These are phyloP conservation scores for Hyposoter dolosus DNA, from an alignment of 2,888 invertebrate genomes.

Conservation along the genomic window DNA sequence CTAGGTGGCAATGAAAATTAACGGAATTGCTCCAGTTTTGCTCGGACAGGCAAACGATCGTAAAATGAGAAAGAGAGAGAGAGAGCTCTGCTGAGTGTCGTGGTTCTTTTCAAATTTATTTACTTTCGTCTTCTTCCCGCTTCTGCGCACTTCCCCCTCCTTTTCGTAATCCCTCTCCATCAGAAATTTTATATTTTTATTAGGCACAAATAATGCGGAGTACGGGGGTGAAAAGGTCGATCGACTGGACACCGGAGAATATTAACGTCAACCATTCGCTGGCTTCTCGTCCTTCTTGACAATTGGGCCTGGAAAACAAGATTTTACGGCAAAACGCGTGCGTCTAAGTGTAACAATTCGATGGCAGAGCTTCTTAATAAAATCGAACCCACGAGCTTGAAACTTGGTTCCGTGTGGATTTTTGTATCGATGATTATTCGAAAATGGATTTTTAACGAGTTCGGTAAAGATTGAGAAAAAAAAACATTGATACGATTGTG, in stretches of 20 bases:
- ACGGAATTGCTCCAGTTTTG: slow-evolving; percentile 75
- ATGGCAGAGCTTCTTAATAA: neutral
- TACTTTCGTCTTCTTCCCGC: slow-evolving; percentile 36
- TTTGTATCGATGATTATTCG: neutral
- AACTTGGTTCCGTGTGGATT: neutral
- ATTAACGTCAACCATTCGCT: slow-evolving; percentile 4
- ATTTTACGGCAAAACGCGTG: neutral
- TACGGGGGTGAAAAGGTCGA: slow-evolving; percentile 64
- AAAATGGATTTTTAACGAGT: neutral
- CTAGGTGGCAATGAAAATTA: slow-evolving; percentile 68
- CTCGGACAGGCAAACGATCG: slow-evolving; percentile 65
- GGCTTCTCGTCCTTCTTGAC: slow-evolving; percentile 18
- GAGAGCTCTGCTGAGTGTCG: neutral
- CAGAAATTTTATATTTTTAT: slow-evolving; percentile 76
- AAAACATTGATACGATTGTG: neutral
- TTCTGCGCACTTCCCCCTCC: slow-evolving; percentile 23
- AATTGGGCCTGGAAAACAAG: slow-evolving; percentile 14
- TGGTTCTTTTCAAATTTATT: slow-evolving; percentile 18
- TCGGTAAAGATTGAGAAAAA: neutral
- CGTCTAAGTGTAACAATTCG: slow-evolving; percentile 6
- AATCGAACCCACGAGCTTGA: neutral
- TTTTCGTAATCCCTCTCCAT: slow-evolving; percentile 28
- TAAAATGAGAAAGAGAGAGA: slow-evolving; percentile 50
- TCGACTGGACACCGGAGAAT: slow-evolving; percentile 18
- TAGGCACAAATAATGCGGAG: slow-evolving; percentile 77